Evolutionary conservation across 2,888 invertebrate species (phyloP).

Genomic region (Abrostola triplasia): DNA sequence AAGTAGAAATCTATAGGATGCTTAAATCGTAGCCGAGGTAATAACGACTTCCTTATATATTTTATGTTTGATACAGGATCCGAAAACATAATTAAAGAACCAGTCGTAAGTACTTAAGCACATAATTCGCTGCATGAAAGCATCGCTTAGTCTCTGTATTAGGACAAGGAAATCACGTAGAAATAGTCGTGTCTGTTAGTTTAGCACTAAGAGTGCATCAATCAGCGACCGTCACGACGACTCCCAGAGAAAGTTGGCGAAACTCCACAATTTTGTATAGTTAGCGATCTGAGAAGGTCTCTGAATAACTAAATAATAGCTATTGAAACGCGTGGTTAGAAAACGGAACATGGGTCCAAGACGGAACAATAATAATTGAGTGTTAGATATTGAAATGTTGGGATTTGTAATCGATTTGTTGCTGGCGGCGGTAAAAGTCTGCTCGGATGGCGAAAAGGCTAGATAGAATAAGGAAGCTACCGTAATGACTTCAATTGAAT

Average conservation of each 20-base stretch:
- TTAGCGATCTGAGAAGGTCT: constrained; percentile 58
- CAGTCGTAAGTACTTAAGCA: too few species aligned
- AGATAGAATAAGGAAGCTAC: constrained; percentile 8
- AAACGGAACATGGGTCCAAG: constrained; percentile 53
- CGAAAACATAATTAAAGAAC: too few species aligned
- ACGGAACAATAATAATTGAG: constrained; percentile 39
- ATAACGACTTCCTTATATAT: too few species aligned
- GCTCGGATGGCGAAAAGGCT: constrained; percentile 12
- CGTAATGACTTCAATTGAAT: too few species aligned
- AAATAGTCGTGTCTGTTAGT: constrained; percentile 44
- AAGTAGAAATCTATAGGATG: too few species aligned
- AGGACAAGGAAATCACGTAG: constrained; percentile 30
- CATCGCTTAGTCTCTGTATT: background rate
- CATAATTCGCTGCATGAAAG: background rate
- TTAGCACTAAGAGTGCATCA: constrained; percentile 47
- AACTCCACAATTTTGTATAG: constrained; percentile 66
- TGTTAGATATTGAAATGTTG: constrained; percentile 21
- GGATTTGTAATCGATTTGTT: constrained; percentile 40
- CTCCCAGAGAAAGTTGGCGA: constrained; percentile 62
- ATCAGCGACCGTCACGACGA: constrained; percentile 54
- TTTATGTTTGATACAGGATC: too few species aligned
- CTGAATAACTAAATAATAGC: constrained; percentile 58
- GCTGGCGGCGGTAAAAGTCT: constrained; percentile 39
- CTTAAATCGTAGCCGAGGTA: too few species aligned
- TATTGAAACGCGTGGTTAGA: constrained; percentile 58